These are phyloP conservation scores for Lochmaea crataegi DNA, from an alignment of 2,888 invertebrate species.

Conservation along the genomic window DNA sequence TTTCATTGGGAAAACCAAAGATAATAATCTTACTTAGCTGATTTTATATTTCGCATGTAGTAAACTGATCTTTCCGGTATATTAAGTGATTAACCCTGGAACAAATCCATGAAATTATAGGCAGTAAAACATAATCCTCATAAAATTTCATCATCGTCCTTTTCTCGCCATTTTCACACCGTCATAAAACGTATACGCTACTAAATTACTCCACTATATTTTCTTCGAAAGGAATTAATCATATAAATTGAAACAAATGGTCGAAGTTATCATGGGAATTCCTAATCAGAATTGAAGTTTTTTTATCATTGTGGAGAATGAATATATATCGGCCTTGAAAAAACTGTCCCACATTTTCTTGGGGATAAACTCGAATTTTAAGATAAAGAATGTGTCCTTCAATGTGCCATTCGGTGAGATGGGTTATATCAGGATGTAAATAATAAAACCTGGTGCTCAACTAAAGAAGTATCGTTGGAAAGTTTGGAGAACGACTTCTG, in stretches of 20 bases:
- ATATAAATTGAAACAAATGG: conserved; percentile 13
- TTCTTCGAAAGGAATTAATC: conserved; percentile 1
- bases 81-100: not conserved
- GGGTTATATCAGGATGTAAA: too few species aligned
- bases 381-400: too few species aligned
- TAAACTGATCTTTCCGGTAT: not conserved
- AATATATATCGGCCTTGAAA: too few species aligned
- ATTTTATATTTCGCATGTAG: not conserved
- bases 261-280: not conserved
- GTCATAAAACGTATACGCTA: not conserved
- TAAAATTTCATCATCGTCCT: conserved; percentile 2
- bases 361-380: too few species aligned
- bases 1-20: too few species aligned
- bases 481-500: too few species aligned
- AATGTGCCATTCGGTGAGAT: too few species aligned
- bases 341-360: too few species aligned
- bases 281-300: not conserved
- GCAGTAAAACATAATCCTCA: not conserved
- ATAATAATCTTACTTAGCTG: not conserved
- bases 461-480: too few species aligned
- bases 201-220: not conserved
- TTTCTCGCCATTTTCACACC: not conserved
- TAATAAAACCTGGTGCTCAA: too few species aligned
- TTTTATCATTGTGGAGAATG: not conserved
- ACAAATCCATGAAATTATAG: conserved; percentile 8